Evolutionary conservation across 2,113 vertebrate species (phyloP), one percentile per base, ranked within the genome.

Genomic region (Sorex fumeus): DNA sequence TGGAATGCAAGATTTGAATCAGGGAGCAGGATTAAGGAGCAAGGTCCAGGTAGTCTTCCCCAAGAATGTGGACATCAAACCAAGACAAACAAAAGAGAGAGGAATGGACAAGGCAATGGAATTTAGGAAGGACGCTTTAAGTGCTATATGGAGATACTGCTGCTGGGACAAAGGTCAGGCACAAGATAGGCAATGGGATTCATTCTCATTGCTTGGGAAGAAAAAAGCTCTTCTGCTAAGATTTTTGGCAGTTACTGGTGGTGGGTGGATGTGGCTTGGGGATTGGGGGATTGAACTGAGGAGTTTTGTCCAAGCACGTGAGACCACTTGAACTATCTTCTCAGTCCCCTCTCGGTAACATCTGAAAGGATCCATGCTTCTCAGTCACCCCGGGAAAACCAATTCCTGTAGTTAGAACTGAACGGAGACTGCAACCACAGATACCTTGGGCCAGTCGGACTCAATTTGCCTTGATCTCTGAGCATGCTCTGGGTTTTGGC

Each of bases 51-150:
- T 10, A 77, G 40, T 25, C 62, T 79, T 86, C 66, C 6, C 7
- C 27, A 79, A 89, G 89, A 91, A 91, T 57, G 88, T 36, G 53
- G 85, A 66, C 84, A 81, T 70, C 74, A 82, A 64, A 80, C 45
- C 43, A 67, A 74, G n/a, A 50, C 43, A 93, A 87, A 78, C 23
- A 28, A 57, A 71, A 69, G 28, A 69, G 36, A 70, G 60, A 7
- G 62, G n/a, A 34, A 40, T 18, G 27, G 57, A 83, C 45, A 36
- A 11, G 32, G 60, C 28, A 79, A 34, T 3, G 75, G 27, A 66
- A 6, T 88, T 90, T 43, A 83, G 64, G 30, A 28, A 87, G 27
- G 32, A 10, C 6, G 11, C 10, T 69, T 66, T 64, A 27, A 45
- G n/a, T 57, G 45, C 47, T 50, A 72, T 81, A 25, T 23, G 47